Evolutionary conservation across 1,140 invertebrate species (phyloP), one percentile per base, ranked within the genome.

Genomic region (Bombus balteatus): DNA sequence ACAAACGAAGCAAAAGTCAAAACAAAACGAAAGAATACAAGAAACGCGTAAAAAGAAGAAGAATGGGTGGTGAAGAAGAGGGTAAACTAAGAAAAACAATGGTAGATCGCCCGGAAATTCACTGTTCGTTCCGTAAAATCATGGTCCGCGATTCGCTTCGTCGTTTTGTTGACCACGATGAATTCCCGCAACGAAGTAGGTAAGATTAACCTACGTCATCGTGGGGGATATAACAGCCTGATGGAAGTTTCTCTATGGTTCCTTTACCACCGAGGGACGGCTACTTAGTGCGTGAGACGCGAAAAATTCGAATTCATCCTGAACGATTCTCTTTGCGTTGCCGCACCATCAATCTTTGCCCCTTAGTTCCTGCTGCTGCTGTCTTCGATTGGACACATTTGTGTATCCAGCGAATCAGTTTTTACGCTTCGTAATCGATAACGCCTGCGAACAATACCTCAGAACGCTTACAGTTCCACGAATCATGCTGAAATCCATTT

Each of bases 131-230:
- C 47, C 47, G 47, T 53, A 53, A 53, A 53, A 53, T 53, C 47
- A 53, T 53, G 47, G 18, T 53, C 47, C 1, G 47, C 18, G 47
- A 53, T 53, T 53, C 47, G 47, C 18, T 53, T 53, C 47, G 47
- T 53, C 18, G 18, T 53, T 65, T 43, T 47, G 81, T 34, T 13
- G 15, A 53, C 47, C 18, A 53, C 47, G 47, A 18, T 53, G 18
- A 32, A 9, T 77, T 77, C 28, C 62, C 81, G 47, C 59, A 73
- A 53, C 65, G 37, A 32, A 68, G 39, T 13, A 71, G 70, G 28
- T 39, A 65, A 83, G 74, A 83, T 83, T 83, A 68, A 77, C 73
- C 74, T 77, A 57, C 74, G 75, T 32, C 59, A 78, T 75, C 22
- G 34, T 22, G 28, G 22, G 18, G 39, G 57, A 70, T 66, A 47